Evolutionary conservation across 2,113 vertebrate species (phyloP), one percentile per base, ranked within the genome.

Genomic region (Morone chrysops): DNA sequence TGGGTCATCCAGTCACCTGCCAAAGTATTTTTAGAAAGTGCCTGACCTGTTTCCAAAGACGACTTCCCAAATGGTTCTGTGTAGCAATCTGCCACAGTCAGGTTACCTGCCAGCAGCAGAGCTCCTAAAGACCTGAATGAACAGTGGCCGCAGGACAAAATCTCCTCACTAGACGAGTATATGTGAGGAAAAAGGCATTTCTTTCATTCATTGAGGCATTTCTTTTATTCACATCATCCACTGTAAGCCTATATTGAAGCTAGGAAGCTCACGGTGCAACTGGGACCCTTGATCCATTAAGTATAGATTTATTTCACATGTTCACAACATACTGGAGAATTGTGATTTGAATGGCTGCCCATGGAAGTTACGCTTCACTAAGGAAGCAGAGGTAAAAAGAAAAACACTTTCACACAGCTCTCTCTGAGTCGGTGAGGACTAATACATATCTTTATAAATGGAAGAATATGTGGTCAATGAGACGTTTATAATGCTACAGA

Each of bases 331-430:
- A 20, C 48, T 54, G 57, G 18, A n/a, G 38, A 75, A 18, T 12
- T 75, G 68, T 11, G 31, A 65, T 82, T 75, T 38, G 22, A 69
- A 68, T 12, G 0, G 61, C 75, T 75, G 60, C 40, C 51, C 10
- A 7, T 53, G 41, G 31, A 73, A 5, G 60, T 50, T 53, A 38
- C 8, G 62, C 80, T 59, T 69, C 56, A 25, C 5, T 7, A 1
- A 75, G 50, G 43, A 38, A 40, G 16, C 17, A 31, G 9, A 63
- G 14, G 11, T 51, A 16, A 0, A 25, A 16, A 25, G 25, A 41
- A 60, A 11, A 56, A n/a, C 17, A 48, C 38, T 6, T 0, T 12
- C n/a, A n/a, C n/a, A n/a, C 60, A 65, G 54, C 36, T 60, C 43
- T 79, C 9, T 60, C 0, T 2, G 50, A 31, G 59, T 9, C 1